phyloP scores from a whole-genome alignment of 2,113 vertebrate genomes.

The Silurus glanis region DNA sequence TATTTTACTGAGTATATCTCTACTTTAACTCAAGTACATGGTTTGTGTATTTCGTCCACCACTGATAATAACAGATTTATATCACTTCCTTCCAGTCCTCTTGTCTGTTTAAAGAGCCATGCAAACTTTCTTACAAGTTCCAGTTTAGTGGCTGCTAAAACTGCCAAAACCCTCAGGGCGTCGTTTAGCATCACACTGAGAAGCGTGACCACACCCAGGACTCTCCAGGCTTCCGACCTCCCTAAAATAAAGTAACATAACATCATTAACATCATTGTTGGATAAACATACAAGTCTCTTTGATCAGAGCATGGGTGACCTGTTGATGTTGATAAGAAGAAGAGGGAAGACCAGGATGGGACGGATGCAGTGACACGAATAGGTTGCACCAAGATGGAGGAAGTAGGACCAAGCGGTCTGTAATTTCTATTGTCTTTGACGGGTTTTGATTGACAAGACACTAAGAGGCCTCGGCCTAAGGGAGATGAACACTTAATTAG shows the following conservation, averaged over 20 bases:
- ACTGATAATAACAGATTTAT: not conserved
- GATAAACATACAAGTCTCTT: conserved; percentile 56
- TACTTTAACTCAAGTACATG: too few relatives aligned
- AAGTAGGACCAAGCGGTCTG: conserved; percentile 48
- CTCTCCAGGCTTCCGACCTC: conserved; percentile 36
- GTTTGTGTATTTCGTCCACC: too few relatives aligned
- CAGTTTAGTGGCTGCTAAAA: conserved; percentile 32
- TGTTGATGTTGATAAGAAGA: conserved; percentile 44
- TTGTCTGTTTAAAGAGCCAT: not conserved
- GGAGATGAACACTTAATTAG: conserved; percentile 43
- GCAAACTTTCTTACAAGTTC: not conserved
- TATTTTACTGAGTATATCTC: too few relatives aligned
- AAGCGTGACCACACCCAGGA: not conserved
- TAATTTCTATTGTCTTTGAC: conserved; percentile 48
- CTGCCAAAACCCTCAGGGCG: conserved; percentile 24
- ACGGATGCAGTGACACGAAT: conserved; percentile 13
- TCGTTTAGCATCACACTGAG: conserved; percentile 41
- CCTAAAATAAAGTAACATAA: conserved; percentile 48
- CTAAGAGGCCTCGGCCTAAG: conserved; percentile 29
- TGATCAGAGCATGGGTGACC: conserved; percentile 51
- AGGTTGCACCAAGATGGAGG: conserved; percentile 41
- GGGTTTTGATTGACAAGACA: conserved; percentile 41
- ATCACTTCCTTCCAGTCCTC: not conserved
- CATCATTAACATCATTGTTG: conserved; percentile 52
- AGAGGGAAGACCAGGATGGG: conserved; percentile 34